Percentiles rank a stretch among this genome's conserved stretches.
Evolutionary conservation across 92 coral and sea anemone genomes (phyloP).

Genomic region (Anthopleura xanthogrammica): DNA sequence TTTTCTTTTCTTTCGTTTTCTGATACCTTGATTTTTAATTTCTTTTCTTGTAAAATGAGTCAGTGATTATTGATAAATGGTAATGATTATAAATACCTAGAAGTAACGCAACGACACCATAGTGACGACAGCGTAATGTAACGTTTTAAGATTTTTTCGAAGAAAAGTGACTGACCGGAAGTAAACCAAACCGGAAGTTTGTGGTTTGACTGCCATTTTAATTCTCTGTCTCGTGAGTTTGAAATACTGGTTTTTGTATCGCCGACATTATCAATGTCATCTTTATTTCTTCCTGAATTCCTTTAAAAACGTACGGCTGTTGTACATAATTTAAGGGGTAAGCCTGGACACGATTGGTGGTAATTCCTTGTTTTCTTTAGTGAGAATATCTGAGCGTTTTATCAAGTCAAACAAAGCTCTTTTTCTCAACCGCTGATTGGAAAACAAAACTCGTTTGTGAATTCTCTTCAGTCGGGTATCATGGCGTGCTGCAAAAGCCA

Average conservation of each 20-base stretch:
- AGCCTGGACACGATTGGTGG: not conserved
- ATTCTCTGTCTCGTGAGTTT: not conserved
- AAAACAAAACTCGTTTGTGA: not conserved
- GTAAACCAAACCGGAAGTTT: constrained; percentile 29
- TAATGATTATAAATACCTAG: not conserved
- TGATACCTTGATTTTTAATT: too few relatives aligned
- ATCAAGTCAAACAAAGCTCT: not conserved
- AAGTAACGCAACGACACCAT: not conserved
- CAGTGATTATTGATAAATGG: not conserved
- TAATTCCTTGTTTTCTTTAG: not conserved
- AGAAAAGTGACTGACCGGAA: constrained; percentile 5
- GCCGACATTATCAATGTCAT: not conserved
- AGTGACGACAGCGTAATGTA: not conserved
- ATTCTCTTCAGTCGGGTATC: not conserved
- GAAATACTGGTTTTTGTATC: not conserved
- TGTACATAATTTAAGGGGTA: not conserved
- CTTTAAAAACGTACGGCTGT: constrained; percentile 1
- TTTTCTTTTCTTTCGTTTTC: too few relatives aligned
- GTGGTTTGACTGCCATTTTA: not conserved
- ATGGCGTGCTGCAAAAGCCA: constrained; percentile 6
- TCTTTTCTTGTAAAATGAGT: too few relatives aligned
- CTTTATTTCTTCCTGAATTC: not conserved
- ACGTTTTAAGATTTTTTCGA: not conserved
- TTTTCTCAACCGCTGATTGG: not conserved
- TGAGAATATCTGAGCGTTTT: not conserved